Base-by-base conservation (phyloP, 2,888 invertebrate species). In the Trachelus tabidus region DNA sequence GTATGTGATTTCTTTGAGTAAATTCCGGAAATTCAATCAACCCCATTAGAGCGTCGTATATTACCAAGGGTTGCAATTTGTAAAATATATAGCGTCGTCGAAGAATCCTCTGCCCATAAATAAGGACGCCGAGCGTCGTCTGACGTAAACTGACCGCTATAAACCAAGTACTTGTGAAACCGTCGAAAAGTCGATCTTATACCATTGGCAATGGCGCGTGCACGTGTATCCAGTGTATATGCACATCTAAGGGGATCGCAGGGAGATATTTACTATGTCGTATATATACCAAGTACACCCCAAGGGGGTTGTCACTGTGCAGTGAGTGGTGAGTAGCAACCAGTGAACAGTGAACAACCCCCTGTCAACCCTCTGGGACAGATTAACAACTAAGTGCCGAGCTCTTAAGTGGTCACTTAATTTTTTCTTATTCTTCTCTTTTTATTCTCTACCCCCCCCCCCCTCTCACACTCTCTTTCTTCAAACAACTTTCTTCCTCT, bases 31-130 rank as follows among this genome's bases (percentile, higher is more conserved):
- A 85, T 83, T 85, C 82, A 81, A 86, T 85, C 85, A 84, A 56
- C 77, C 81, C 79, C 83, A 85, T 85, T 86, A 82, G 77, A 56
- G 23, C 23, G 80, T 82, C 83, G 83, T 82, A 83, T 87, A 87
- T 84, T 84, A 79, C 80, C 78, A 83, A 81, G 80, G 80, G 82
- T 84, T 88, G 85, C 85, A 86, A 88, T 88, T 87, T 85, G 83
- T 82, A 83, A 81, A 84, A 88, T 86, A 85, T 87, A 83, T 81
- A 76, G 80, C 79, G 71, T n/a, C 33, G 23, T 34, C 34, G 68
- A 71, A 78, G 71, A 75, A 73, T 75, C 69, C 73, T 34, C 34
- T 15, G 77, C 82, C 83, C 83, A 87, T 85, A 87, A 87, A 87
- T 85, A 83, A 56, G 56, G 56, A 56, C 56, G 56, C 56, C 23